A percentile compares a stretch with the other conserved stretches of the same genome.
phyloP scores from a whole-genome alignment of 2,113 vertebrate species.

The Salvelinus fontinalis region DNA sequence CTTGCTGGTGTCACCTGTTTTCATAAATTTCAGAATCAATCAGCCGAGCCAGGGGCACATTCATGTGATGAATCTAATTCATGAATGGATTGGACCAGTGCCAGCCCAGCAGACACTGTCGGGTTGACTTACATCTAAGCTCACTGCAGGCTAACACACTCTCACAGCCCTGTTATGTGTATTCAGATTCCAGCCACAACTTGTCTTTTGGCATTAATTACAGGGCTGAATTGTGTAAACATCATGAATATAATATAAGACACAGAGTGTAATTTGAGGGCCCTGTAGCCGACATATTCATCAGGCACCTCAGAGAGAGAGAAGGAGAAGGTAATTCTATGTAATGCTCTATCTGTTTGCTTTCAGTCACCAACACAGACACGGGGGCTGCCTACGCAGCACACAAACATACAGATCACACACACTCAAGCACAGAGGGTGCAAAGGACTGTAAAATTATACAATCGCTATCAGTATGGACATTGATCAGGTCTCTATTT shows the following conservation, averaged over 20 bases:
- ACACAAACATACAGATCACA: not conserved
- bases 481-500: not conserved
- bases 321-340: constrained; percentile 9
- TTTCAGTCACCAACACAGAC: constrained; percentile 1
- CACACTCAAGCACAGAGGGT: not conserved
- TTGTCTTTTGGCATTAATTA: not conserved
- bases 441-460: not conserved
- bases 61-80: constrained; percentile 39
- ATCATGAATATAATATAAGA: not conserved
- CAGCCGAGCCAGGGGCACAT: constrained; percentile 6
- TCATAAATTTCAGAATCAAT: constrained; percentile 17
- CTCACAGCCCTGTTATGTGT: constrained; percentile 24
- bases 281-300: constrained; percentile 1
- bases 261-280: constrained; percentile 4
- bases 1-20: not conserved
- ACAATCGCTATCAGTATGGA: not conserved
- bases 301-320: not conserved
- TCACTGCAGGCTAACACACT: constrained; percentile 14
- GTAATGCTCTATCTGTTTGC: constrained; percentile 13
- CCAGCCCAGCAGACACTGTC: constrained; percentile 59
- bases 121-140: constrained; percentile 59
- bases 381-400: not conserved
- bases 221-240: not conserved
- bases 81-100: constrained; percentile 55
- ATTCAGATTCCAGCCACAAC: constrained; percentile 28